Base-by-base conservation (phyloP, 2,888 invertebrate species). In the Eristalinus aeneus region DNA sequence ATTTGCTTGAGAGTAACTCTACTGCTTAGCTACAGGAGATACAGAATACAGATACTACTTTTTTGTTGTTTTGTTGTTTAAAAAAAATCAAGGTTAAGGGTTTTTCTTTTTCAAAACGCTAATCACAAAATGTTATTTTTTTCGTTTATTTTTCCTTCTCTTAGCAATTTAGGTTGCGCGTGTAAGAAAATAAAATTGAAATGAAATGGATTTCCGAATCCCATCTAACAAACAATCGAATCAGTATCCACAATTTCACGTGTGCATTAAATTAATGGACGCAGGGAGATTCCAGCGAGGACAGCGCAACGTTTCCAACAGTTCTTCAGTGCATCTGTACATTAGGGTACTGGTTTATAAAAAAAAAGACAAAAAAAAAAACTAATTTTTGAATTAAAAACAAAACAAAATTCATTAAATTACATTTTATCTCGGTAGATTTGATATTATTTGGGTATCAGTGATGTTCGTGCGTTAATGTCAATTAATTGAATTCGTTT, bases 101-200 rank as follows among this genome's bases (percentile, higher is more conserved):
- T 86, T 86, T 86, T 86, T 86, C 82, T 89, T 90, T 90, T 90
- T 89, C 89, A 88, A 90, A 90, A 90, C 91, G 91, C 91, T 92
- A 91, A 91, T 91, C 90, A 91, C 89, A 90, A 91, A 90, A 90
- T 91, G 90, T 91, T 90, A 91, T 91, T 92, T 90, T 84, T 92
- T 92, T 92, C 91, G 91, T 92, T 92, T 91, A 91, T 92, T 92
- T 90, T 91, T 91, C 91, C 90, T 90, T 92, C 90, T 92, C 92
- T 91, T 92, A 92, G 92, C 92, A 90, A 91, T 92, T 91, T 92
- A 92, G 92, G 92, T 91, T 90, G 88, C 88, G 91, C 89, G 85
- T 83, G 72, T 89, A 88, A 88, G 63, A 87, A 88, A 88, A 85
- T 76, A 81, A 69, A 85, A 79, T 77, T 69, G 63, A 84, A 84